A percentile compares a stretch with the other conserved stretches of the same genome.
These are phyloP conservation scores for Sebastes aleutianus DNA, from an alignment of 2,797 vertebrate species.

Conservation along the genomic window DNA sequence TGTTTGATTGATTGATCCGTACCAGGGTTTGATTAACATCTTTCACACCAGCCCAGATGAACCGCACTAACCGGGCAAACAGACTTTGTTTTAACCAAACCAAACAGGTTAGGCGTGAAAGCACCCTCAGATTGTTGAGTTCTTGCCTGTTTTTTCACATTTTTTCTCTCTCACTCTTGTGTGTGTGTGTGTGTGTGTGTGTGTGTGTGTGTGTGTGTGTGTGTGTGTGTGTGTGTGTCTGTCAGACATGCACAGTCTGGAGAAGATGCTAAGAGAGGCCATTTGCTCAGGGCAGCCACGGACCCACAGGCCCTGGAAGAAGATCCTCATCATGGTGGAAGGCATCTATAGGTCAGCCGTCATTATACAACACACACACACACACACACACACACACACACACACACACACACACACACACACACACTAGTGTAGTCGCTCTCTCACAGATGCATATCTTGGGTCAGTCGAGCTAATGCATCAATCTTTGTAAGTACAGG, in stretches of 20 bases:
- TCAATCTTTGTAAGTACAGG: constrained; percentile 12
- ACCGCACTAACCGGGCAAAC: no score
- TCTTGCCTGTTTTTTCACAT: not conserved
- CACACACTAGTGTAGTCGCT: not conserved
- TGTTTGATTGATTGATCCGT: no score
- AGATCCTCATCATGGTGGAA: constrained; percentile 95
- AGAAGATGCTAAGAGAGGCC: constrained; percentile 89
- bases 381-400: constrained; percentile 1
- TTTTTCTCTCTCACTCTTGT: not conserved
- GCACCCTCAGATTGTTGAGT: not conserved
- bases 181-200: not conserved
- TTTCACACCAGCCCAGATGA: no score
- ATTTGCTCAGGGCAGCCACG: constrained; percentile 90
- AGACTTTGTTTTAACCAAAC: no score
- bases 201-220: not conserved
- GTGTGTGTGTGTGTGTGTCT: not conserved
- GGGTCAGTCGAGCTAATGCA: not conserved
- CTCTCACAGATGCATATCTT: not conserved
- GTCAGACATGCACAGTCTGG: constrained; percentile 89
- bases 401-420: not conserved
- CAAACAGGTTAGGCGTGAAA: not conserved
- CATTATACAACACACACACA: not conserved
- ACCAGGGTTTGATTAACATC: no score
- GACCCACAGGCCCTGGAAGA: constrained; percentile 91
- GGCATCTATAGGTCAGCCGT: constrained; percentile 92